phyloP scores from a whole-genome alignment of 2,113 vertebrate genomes.

The Amazona guildingii region DNA sequence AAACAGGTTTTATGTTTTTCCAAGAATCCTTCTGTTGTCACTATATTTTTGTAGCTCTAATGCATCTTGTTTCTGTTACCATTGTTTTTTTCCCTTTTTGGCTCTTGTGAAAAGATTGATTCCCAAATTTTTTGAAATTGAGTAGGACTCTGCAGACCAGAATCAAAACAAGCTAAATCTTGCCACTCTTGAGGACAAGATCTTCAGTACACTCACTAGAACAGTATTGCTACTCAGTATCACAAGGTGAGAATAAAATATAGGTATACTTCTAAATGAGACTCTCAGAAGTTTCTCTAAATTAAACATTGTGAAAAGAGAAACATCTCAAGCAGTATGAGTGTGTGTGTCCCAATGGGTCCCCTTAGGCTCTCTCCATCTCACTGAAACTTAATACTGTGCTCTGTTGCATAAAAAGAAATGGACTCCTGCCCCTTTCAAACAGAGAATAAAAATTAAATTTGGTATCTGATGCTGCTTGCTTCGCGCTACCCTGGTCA shows the following conservation, averaged over 20 bases:
- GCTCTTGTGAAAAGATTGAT: not conserved
- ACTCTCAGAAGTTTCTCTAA: not conserved
- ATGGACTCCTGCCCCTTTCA: not conserved
- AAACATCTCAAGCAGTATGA: not conserved
- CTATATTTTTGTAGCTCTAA: not conserved
- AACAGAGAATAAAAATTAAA: not conserved
- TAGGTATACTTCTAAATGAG: not conserved
- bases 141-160: not conserved
- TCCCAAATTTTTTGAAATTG: not conserved
- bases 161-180: not conserved
- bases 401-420: not conserved
- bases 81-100: not conserved
- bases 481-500: not conserved
- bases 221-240: not conserved
- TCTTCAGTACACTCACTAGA: not conserved
- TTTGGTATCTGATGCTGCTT: not conserved
- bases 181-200: not conserved
- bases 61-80: not conserved
- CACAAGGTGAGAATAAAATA: not conserved
- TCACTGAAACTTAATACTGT: not conserved
- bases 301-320: not conserved
- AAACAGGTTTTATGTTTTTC: not conserved
- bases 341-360: not conserved
- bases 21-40: not conserved
- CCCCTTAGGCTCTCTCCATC: not conserved